A percentile compares a stretch with the other conserved stretches of the same genome.
Evolutionary conservation across 2,797 vertebrate genomes (phyloP).

Genomic region (Alfaro cultratus): DNA sequence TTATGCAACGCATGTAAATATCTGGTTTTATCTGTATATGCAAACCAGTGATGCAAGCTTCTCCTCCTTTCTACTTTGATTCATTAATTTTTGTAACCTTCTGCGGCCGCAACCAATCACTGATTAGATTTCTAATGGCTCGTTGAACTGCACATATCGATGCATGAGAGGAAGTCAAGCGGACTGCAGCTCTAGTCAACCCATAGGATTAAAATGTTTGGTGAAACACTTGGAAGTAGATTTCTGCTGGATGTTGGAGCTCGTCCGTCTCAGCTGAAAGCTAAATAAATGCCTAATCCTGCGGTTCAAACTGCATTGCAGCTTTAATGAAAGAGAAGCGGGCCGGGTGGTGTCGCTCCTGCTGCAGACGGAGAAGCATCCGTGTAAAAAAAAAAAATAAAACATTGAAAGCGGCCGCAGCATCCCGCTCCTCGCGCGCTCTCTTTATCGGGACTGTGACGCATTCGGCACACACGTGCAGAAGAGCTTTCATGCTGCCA

Average conservation of each 20-base stretch:
- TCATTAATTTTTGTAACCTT: neutral
- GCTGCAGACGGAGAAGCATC: conserved; percentile 2
- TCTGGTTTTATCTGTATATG: too few relatives aligned
- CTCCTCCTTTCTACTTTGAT: neutral
- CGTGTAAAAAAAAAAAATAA: neutral
- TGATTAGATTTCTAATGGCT: neutral
- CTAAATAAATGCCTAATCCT: neutral
- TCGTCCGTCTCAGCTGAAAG: neutral
- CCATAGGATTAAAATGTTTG: neutral
- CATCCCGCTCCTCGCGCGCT: conserved; percentile 33
- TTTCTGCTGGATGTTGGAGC: neutral
- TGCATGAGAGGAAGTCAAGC: neutral
- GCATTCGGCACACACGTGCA: conserved; percentile 61
- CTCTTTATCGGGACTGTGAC: conserved; percentile 66
- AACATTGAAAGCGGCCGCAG: conserved; percentile 4
- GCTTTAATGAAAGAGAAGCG: conserved; percentile 6
- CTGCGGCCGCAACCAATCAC: neutral
- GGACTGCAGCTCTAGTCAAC: neutral
- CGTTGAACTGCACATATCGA: neutral
- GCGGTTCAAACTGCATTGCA: conserved; percentile 63
- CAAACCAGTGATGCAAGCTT: neutral
- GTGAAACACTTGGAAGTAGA: neutral
- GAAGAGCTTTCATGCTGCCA: conserved; percentile 58
- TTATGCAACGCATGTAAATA: too few relatives aligned
- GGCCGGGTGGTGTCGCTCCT: neutral